These are phyloP conservation scores for Porphyrio hochstetteri DNA, from an alignment of 2,113 vertebrate genomes.

Conservation along the genomic window DNA sequence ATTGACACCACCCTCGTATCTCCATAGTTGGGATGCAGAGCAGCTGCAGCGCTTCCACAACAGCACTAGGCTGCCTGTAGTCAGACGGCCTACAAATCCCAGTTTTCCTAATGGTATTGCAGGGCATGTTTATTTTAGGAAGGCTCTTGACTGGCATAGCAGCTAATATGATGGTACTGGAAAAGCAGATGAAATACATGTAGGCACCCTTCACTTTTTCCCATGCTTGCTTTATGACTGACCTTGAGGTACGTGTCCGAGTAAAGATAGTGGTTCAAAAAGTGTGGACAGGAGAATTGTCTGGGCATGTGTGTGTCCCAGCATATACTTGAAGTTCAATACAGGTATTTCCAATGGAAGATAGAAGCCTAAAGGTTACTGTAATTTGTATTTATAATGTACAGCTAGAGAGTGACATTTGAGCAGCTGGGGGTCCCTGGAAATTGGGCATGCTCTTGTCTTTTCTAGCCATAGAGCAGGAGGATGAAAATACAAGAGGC, in stretches of 20 bases:
- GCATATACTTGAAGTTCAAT: background rate
- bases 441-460: background rate
- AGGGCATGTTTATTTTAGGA: background rate
- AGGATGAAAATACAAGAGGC: background rate
- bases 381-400: background rate
- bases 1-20: background rate
- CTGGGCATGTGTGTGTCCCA: accelerated
- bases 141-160: background rate
- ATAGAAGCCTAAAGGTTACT: background rate
- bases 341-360: background rate
- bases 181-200: background rate
- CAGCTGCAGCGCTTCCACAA: background rate
- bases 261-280: background rate
- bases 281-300: background rate
- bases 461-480: background rate
- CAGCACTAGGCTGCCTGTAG: background rate
- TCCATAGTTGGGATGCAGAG: background rate
- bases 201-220: background rate
- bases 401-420: background rate
- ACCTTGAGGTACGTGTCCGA: background rate
- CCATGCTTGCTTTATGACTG: background rate
- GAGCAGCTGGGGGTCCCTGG: background rate
- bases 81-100: background rate
- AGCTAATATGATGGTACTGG: background rate
- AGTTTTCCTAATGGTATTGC: background rate